These are phyloP conservation scores for Chaetodon auriga DNA, from an alignment of 2,113 vertebrate genomes.

Conservation along the genomic window DNA sequence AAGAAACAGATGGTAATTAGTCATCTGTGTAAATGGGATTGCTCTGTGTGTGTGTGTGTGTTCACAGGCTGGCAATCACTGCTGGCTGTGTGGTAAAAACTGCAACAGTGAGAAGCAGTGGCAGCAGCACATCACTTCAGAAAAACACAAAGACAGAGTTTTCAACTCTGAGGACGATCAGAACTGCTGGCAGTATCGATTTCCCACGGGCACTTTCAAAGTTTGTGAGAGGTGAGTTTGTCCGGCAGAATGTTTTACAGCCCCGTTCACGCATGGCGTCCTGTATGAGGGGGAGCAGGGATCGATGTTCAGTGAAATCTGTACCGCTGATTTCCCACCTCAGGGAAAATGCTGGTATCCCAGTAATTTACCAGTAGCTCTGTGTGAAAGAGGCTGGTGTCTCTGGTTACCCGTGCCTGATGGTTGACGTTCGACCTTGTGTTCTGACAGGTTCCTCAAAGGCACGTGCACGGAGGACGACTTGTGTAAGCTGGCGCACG, in stretches of 20 bases:
- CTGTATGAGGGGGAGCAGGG: no score
- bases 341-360: no score
- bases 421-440: constrained; percentile 15
- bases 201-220: constrained; percentile 94
- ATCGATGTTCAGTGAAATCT: no score
- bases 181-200: constrained; percentile 98
- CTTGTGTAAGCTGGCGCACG: constrained; percentile 94
- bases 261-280: no score
- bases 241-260: no score
- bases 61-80: constrained; percentile 94
- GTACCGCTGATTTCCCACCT: no score
- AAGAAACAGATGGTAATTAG: background rate
- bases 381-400: no score
- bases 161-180: constrained; percentile 98
- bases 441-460: constrained; percentile 87
- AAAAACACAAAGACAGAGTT: constrained; percentile 98
- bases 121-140: constrained; percentile 98
- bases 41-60: background rate
- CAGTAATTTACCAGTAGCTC: no score
- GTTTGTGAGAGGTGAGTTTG: constrained; percentile 92
- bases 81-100: constrained; percentile 99
- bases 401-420: background rate
- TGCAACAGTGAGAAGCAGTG: constrained; percentile 99
- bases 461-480: constrained; percentile 91
- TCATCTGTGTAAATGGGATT: background rate